Evolutionary conservation across 92 coral and sea anemone genomes (phyloP).

Genomic region (Micromussa lordhowensis): DNA sequence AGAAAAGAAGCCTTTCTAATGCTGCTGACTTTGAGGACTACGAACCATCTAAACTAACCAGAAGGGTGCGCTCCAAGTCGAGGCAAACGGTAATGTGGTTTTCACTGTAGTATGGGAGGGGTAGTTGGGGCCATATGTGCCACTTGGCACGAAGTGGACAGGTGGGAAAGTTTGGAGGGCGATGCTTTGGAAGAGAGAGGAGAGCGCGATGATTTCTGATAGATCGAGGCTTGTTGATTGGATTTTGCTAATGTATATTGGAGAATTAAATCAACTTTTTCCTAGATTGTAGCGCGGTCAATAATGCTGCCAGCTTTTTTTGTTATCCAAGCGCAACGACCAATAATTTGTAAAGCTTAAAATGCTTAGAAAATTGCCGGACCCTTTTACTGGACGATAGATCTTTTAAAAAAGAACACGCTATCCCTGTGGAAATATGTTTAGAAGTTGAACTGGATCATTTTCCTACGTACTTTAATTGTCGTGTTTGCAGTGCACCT

Average conservation of each 20-base stretch:
- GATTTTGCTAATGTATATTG: neutral
- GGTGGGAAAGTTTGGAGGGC: neutral
- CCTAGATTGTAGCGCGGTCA: neutral
- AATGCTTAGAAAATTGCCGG: neutral
- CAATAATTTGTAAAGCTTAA: no score
- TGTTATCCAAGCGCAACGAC: neutral
- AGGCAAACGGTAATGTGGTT: slow-evolving; percentile 35
- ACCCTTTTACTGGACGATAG: neutral
- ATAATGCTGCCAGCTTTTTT: neutral
- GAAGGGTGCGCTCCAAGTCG: slow-evolving; percentile 42
- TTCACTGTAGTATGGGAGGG: neutral
- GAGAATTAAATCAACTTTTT: neutral
- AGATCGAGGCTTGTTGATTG: neutral
- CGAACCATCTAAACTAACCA: slow-evolving; percentile 32
- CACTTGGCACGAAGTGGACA: no score
- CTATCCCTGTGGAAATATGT: neutral
- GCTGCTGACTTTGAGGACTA: slow-evolving; percentile 49
- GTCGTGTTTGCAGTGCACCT: neutral
- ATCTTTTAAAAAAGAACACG: neutral
- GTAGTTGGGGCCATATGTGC: neutral
- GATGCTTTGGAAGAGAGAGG: neutral
- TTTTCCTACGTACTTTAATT: neutral
- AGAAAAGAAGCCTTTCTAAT: slow-evolving; percentile 67
- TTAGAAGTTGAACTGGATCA: neutral
- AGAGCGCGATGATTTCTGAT: neutral